Percentiles rank a stretch among this genome's conserved stretches.
These are phyloP conservation scores for Sardinella longiceps DNA, from an alignment of 2,797 vertebrate genomes.

Conservation along the genomic window DNA sequence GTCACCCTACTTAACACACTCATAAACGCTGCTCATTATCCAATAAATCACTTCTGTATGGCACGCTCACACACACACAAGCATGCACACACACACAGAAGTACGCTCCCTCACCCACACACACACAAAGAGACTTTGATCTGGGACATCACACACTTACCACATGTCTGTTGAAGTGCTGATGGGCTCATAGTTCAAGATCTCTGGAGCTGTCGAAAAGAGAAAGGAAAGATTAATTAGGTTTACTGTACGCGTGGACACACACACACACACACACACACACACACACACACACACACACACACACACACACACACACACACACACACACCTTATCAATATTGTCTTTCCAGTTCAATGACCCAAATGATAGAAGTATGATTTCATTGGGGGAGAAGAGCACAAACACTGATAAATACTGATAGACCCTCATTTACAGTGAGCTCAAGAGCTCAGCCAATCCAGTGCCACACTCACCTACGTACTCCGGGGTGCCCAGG, in stretches of 20 bases:
- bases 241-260: neutral
- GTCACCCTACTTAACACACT: conserved; percentile 24
- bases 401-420: neutral
- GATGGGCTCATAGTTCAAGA: conserved; percentile 83
- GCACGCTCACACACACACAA: conserved; percentile 21
- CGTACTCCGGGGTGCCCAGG: conserved; percentile 84
- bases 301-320: neutral
- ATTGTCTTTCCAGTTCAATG: neutral
- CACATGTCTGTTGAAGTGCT: conserved; percentile 86
- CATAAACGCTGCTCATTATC: conserved; percentile 29
- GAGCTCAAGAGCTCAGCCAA: no score
- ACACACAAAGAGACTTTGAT: neutral
- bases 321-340: neutral
- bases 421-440: no score
- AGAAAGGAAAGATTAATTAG: conserved; percentile 50
- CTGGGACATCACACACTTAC: conserved; percentile 65
- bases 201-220: conserved; percentile 79
- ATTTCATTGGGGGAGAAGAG: neutral
- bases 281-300: neutral
- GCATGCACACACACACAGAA: neutral
- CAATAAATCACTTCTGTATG: neutral
- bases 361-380: neutral
- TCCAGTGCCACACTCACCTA: conserved; percentile 72
- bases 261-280: neutral
- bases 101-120: neutral